Evolutionary conservation across 2,113 vertebrate genomes (phyloP), one percentile per base, ranked within the genome.

Genomic region (Pundamilia nyererei): DNA sequence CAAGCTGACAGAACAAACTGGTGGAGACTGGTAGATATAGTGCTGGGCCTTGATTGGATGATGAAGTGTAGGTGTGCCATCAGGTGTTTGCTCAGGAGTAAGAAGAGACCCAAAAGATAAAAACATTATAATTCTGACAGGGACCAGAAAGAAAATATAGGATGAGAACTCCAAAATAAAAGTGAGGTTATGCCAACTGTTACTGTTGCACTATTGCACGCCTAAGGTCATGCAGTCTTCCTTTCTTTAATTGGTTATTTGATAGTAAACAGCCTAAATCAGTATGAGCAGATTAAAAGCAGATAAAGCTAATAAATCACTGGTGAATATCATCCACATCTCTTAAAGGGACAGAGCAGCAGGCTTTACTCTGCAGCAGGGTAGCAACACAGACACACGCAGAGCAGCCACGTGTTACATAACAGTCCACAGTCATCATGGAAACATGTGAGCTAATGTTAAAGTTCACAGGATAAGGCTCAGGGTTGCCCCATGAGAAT

Each of bases 391-490:
- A 81, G 35, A 51, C 56, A 53, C 21, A 24, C 21, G 21, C 14
- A 31, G 75, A 17, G 11, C 72, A 35, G 79, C 4, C 4, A 6
- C 6, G 29, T 82, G 5, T 93, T 80, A 86, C 75, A 89, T 86
- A 92, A 94, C 85, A 86, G 42, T 58, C 81, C 86, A 65, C 9
- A 9, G 40, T 82, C 85, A 84, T 82, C 80, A 85, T 82, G 26
- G 84, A 91, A 90, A 86, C 24, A 33, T n/a, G 15, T 55, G 58
- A 81, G 60, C 80, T 58, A n/a, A 86, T 72, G 62, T 81, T 83
- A 84, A 81, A 84, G 68, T 82, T 88, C 38, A 91, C 33, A 49
- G 49, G 54, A 55, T 45, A 38, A 81, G 62, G 51, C 79, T 49
- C 80, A 80, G 29, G 81, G 62, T 82, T 54, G 47, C 47, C 19